These are phyloP conservation scores for Euborellia annulipes DNA, from an alignment of 1,140 invertebrate genomes.

Conservation along the genomic window DNA sequence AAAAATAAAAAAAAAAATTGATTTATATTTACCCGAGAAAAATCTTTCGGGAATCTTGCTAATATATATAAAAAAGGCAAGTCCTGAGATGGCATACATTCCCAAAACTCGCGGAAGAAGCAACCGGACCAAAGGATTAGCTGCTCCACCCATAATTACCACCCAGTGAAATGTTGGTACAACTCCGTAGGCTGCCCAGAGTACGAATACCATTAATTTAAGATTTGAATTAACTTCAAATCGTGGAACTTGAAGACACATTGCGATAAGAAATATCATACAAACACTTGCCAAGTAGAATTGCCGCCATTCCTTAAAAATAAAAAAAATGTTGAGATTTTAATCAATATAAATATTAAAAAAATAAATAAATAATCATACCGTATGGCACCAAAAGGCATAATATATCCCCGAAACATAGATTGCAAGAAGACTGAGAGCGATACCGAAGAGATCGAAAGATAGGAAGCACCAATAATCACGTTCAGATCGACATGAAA, in stretches of 20 bases:
- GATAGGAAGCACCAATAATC: constrained; percentile 77
- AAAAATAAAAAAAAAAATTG: no score
- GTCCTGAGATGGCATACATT: constrained; percentile 74
- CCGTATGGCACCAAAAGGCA: constrained; percentile 88
- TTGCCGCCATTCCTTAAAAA: constrained; percentile 57
- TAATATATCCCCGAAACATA: constrained; percentile 93
- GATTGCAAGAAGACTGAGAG: constrained; percentile 78
- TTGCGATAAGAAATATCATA: constrained; percentile 60
- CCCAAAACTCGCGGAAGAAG: constrained; percentile 73
- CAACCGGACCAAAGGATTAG: constrained; percentile 68
- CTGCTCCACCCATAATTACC: constrained; percentile 69
- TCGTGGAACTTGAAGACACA: constrained; percentile 61
- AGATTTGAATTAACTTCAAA: constrained; percentile 50
- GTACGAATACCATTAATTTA: constrained; percentile 65
- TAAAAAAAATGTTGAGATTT: no score
- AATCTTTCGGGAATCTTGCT: constrained; percentile 51
- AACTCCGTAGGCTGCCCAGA: constrained; percentile 78
- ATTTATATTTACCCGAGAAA: constrained; percentile 47
- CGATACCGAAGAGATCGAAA: constrained; percentile 85
- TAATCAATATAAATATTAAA: no score
- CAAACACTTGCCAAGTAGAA: constrained; percentile 71
- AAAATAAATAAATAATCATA: constrained; percentile 28
- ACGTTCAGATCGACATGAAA: constrained; percentile 77
- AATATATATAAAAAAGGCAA: constrained; percentile 83
- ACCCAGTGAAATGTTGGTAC: constrained; percentile 86